Base-by-base conservation (phyloP, 2,797 vertebrate genomes). In the Arctocebus calabarensis region DNA sequence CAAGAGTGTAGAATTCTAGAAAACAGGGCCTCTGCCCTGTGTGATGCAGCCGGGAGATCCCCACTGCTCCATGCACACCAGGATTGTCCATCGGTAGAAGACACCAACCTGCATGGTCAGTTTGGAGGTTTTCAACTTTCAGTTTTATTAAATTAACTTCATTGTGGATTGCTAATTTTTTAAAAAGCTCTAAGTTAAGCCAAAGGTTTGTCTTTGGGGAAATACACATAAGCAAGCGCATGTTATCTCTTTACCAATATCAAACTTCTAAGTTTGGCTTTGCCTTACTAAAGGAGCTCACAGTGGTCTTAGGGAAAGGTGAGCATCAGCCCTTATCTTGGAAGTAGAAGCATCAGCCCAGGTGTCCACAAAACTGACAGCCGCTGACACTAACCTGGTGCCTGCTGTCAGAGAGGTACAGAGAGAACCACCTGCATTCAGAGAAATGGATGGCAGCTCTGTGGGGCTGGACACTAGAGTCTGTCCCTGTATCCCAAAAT, bases 101-200 rank as follows among this genome's bases (percentile, higher is more conserved):
- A 13, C 6, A 6, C 48, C 48, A 13, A 6, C 10, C 87, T 74
- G 34, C 25, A 11, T 45, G 32, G 37, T 90, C 68, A 64, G 1
- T 29, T 45, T 45, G 68, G 17, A 62, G 12, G 13, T 48, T 90
- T 85, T 61, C 45, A 71, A 52, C n/a, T 90, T 43, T 57, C 57
- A 11, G 20, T 64, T 78, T 78, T 83, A 59, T 37, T 64, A 70
- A 48, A 70, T 43, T 68, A 86, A 87, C 34, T 84, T 48, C 68
- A 64, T 3, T 70, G 66, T 23, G 48, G 57, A 48, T 89, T 74
- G 27, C 25, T 78, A 22, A 45, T 64, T 71, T 29, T 71, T 43
- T 73, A 37, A 81, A 22, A 92, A 62, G 12, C 70, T 61, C 71
- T 64, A 91, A 81, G 27, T 62, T 61, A 94, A 90, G 77, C 81